Evolutionary conservation across 1,140 invertebrate genomes (phyloP).

Genomic region (Anadara kagoshimensis): DNA sequence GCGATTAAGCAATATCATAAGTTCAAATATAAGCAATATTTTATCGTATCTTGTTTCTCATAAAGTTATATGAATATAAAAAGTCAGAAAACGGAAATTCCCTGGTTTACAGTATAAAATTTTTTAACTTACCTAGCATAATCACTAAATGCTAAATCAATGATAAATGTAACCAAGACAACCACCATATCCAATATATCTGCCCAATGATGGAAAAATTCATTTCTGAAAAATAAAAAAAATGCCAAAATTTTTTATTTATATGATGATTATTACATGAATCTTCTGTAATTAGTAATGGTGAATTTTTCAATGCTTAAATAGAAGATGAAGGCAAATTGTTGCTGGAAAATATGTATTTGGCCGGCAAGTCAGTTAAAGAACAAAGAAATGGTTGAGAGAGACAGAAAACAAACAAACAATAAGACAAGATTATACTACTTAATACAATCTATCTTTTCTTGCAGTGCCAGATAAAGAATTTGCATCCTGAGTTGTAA

Average conservation of each 20-base stretch:
- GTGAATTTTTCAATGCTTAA: not conserved
- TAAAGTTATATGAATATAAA: too few species aligned
- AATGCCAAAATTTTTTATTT: not conserved
- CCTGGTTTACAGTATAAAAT: too few species aligned
- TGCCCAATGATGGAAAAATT: slow-evolving; percentile 44
- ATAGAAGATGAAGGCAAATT: too few species aligned
- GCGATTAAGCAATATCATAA: too few species aligned
- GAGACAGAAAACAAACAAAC: not conserved
- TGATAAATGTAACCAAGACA: slow-evolving; percentile 71
- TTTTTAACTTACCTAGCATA: slow-evolving; percentile 38
- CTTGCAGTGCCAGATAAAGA: too few species aligned
- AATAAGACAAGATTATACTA: not conserved
- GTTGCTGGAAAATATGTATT: too few species aligned
- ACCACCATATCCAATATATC: slow-evolving; percentile 48
- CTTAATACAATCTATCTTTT: too few species aligned
- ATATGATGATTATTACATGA: not conserved
- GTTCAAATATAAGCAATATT: too few species aligned
- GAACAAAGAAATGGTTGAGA: not conserved
- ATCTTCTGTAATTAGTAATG: not conserved
- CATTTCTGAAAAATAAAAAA: slow-evolving; percentile 46
- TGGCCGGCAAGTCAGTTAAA: not conserved
- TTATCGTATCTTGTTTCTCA: too few species aligned
- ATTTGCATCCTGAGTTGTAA: too few species aligned
- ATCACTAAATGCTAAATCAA: slow-evolving; percentile 70
- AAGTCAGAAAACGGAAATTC: too few species aligned